Percentiles rank a stretch among this genome's conserved stretches.
Conservation (phyloP, 2,888 invertebrate species). For the Cenopis cana region DNA sequence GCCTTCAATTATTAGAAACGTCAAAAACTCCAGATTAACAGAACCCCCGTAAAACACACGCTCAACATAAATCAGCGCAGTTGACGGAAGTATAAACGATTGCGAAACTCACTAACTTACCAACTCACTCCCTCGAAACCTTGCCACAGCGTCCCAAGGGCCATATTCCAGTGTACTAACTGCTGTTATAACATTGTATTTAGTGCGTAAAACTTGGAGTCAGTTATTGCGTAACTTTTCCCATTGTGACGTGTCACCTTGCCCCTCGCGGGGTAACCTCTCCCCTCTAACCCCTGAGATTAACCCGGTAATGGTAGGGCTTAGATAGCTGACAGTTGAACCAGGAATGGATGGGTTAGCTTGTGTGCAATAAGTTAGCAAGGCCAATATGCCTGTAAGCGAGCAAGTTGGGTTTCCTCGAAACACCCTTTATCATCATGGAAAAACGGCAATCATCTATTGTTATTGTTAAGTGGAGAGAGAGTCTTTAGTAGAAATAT, state of each 20-base stretch:
- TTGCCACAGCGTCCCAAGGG: conserved; percentile 52
- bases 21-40: conserved; percentile 34
- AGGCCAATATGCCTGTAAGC: not conserved
- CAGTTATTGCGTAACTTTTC: conserved; percentile 75
- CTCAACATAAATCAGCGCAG: conserved; percentile 62
- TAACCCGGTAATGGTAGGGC: conserved; percentile 35
- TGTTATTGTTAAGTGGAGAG: no score
- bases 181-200: conserved; percentile 50
- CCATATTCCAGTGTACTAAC: conserved; percentile 51
- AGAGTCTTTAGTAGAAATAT: no score
- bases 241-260: conserved; percentile 69
- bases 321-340: conserved; percentile 35
- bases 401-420: not conserved
- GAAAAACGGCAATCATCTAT: no score
- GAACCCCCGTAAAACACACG: conserved; percentile 60
- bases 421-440: no score
- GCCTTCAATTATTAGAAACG: conserved; percentile 25
- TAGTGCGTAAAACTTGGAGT: conserved; percentile 50
- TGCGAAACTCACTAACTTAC: conserved; percentile 49
- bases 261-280: conserved; percentile 32
- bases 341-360: conserved; percentile 1
- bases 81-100: conserved; percentile 62
- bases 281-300: conserved; percentile 20
- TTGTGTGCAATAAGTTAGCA: conserved; percentile 5
- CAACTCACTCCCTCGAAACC: conserved; percentile 46